A percentile compares a stretch with the other conserved stretches of the same genome.
These are phyloP conservation scores for Sapajus apella DNA, from an alignment of 2,113 vertebrate species.

Conservation along the genomic window DNA sequence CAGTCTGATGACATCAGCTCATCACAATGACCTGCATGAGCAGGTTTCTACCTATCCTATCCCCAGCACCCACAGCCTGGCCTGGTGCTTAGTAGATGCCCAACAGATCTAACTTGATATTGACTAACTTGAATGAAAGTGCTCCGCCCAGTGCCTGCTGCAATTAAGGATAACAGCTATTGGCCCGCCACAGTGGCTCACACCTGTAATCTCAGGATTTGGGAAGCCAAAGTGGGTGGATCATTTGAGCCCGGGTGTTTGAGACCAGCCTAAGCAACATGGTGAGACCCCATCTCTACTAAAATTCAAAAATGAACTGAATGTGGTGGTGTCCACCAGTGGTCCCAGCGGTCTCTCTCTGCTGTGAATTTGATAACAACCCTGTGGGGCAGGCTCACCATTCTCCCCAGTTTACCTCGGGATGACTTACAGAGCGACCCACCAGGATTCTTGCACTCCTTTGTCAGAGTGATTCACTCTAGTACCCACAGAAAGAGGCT, in stretches of 20 bases:
- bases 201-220: too few relatives aligned
- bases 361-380: background rate
- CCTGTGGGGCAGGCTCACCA: background rate
- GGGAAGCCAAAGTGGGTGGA: too few relatives aligned
- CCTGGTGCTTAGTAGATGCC: background rate
- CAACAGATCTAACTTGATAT: accelerated
- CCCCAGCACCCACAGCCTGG: background rate
- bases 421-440: background rate
- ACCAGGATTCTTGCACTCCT: background rate
- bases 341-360: background rate
- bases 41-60: too few relatives aligned
- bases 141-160: background rate
- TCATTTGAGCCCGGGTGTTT: too few relatives aligned
- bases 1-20: background rate
- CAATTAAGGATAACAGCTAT: background rate
- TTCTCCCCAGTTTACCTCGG: background rate
- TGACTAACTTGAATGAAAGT: accelerated
- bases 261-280: too few relatives aligned
- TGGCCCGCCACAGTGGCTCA: too few relatives aligned
- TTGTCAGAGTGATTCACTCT: background rate
- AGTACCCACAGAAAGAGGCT: background rate
- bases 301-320: too few relatives aligned
- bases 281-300: too few relatives aligned
- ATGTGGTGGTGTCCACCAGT: accelerated
- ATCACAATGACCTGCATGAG: background rate